Evolutionary conservation across 2,888 invertebrate genomes (phyloP).

Genomic region (Eilema griseolum): DNA sequence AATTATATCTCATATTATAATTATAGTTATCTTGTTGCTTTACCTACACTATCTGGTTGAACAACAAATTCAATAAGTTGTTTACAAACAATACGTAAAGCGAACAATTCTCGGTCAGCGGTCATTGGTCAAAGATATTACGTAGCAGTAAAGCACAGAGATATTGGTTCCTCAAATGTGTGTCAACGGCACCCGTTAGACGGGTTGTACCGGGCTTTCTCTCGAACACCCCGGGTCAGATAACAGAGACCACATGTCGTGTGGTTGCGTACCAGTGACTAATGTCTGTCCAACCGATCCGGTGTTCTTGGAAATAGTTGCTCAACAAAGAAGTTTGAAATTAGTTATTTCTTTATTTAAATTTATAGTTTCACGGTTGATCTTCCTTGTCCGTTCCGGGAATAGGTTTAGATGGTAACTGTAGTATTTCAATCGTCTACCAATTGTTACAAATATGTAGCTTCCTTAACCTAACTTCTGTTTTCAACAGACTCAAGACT

Average conservation of each 20-base stretch:
- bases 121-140: slow-evolving; percentile 34
- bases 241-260: slow-evolving; percentile 57
- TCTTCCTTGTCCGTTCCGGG: background rate
- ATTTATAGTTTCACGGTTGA: background rate
- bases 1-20: too few species aligned
- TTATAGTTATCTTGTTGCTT: too few species aligned
- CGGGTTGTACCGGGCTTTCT: slow-evolving; percentile 73
- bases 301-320: slow-evolving; percentile 37
- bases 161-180: slow-evolving; percentile 58
- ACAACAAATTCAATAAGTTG: background rate
- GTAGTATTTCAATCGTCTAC: background rate
- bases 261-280: slow-evolving; percentile 45
- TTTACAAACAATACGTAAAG: background rate
- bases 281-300: slow-evolving; percentile 39
- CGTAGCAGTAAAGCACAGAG: slow-evolving; percentile 45
- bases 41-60: background rate
- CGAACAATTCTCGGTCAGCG: slow-evolving; percentile 20
- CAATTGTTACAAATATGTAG: too few species aligned
- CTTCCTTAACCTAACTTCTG: background rate
- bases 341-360: slow-evolving; percentile 10
- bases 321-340: slow-evolving; percentile 1
- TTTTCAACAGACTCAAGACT: too few species aligned
- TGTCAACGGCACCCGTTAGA: slow-evolving; percentile 74
- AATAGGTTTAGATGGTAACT: background rate
- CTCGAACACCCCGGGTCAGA: slow-evolving; percentile 65